Conservation (phyloP, 2,888 invertebrate species). For the Pyrochroa serraticornis region DNA sequence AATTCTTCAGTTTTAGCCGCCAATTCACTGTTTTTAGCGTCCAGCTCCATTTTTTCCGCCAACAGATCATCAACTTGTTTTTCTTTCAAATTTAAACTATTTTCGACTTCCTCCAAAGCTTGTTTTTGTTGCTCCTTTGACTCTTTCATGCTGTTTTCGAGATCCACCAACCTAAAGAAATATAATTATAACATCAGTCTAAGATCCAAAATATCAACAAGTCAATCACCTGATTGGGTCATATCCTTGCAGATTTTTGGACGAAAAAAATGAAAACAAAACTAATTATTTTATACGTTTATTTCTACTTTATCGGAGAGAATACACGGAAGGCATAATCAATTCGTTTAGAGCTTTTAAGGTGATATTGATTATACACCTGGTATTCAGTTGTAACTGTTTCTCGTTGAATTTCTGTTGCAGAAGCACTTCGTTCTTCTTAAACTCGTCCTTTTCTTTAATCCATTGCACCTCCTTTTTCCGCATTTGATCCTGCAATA, state of each 20-base stretch:
- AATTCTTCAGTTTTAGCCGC: slow-evolving; percentile 37
- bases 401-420: slow-evolving; percentile 49
- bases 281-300: slow-evolving; percentile 12
- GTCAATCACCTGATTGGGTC: slow-evolving; percentile 21
- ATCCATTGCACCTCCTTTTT: slow-evolving; percentile 49
- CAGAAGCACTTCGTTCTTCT: slow-evolving; percentile 45
- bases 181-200: slow-evolving; percentile 54
- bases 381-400: slow-evolving; percentile 49
- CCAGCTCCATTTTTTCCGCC: slow-evolving; percentile 3
- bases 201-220: slow-evolving; percentile 44
- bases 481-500: slow-evolving; percentile 47
- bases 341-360: slow-evolving; percentile 53
- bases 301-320: slow-evolving; percentile 15
- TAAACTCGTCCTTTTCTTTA: slow-evolving; percentile 51
- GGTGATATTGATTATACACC: slow-evolving; percentile 55
- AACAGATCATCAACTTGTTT: slow-evolving; percentile 1
- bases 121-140: slow-evolving; percentile 12
- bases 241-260: slow-evolving; percentile 23
- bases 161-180: slow-evolving; percentile 50
- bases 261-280: slow-evolving; percentile 9
- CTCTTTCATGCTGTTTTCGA: slow-evolving; percentile 32
- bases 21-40: slow-evolving; percentile 4
- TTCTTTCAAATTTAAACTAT: slow-evolving; percentile 9
- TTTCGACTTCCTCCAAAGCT: slow-evolving; percentile 5
- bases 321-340: slow-evolving; percentile 42